These are phyloP conservation scores for Zaprionus obscuricornis DNA, from an alignment of 2,888 invertebrate species.

Conservation along the genomic window DNA sequence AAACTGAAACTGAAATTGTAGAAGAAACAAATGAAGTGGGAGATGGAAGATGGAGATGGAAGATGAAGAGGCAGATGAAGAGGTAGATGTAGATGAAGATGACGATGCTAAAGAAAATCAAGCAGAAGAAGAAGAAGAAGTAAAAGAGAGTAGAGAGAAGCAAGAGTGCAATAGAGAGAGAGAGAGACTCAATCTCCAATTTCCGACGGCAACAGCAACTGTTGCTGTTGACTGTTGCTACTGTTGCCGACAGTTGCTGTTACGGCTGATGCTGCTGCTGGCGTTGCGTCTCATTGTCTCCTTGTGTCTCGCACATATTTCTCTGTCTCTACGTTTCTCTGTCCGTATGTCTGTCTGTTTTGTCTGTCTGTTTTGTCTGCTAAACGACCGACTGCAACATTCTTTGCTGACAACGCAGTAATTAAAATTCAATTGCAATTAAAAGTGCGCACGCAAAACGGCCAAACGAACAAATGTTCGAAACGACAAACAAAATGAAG, in stretches of 20 bases:
- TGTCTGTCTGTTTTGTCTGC: slow-evolving; percentile 65
- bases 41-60: too few species aligned
- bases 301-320: slow-evolving; percentile 17
- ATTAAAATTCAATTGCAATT: slow-evolving; percentile 83
- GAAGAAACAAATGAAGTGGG: too few species aligned
- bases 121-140: too few species aligned
- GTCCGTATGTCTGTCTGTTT: slow-evolving; percentile 9
- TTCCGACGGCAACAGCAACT: slow-evolving; percentile 39
- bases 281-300: slow-evolving; percentile 54
- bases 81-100: too few species aligned
- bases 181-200: slow-evolving; percentile 6
- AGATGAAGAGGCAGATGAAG: too few species aligned
- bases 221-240: slow-evolving; percentile 43
- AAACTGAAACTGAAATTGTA: too few species aligned
- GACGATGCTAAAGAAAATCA: too few species aligned
- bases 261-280: slow-evolving; percentile 18
- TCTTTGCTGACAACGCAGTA: slow-evolving; percentile 82
- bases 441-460: slow-evolving; percentile 80
- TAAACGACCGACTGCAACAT: slow-evolving; percentile 80
- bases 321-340: too few species aligned
- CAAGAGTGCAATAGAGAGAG: not conserved
- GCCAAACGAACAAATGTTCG: slow-evolving; percentile 21
- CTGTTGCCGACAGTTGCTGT: slow-evolving; percentile 1
- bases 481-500: slow-evolving; percentile 66
- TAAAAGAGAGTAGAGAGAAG: too few species aligned